phyloP scores from a whole-genome alignment of 2,113 vertebrate species.

The Emydocephalus ijimae region DNA sequence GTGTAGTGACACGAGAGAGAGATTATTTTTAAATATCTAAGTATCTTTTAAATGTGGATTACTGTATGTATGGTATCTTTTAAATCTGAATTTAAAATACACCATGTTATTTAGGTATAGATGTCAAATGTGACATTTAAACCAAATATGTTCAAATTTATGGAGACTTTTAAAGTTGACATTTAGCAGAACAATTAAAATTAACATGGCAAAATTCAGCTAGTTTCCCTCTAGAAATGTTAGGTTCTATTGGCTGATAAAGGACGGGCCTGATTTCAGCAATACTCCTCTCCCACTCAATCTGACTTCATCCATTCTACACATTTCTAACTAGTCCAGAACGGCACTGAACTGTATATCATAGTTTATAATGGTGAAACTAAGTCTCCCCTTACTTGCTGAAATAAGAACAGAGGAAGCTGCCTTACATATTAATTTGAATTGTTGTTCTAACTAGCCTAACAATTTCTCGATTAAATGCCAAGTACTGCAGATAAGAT shows the following conservation, averaged over 20 bases:
- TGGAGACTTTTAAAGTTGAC: background rate
- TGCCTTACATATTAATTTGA: background rate
- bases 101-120: background rate
- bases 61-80: background rate
- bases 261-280: background rate
- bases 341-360: background rate
- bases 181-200: background rate
- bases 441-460: background rate
- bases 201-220: background rate
- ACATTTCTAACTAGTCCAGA: background rate
- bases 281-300: background rate
- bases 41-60: background rate
- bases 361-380: background rate
- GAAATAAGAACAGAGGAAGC: background rate
- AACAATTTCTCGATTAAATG: background rate
- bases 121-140: background rate
- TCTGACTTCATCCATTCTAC: background rate
- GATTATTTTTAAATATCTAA: background rate
- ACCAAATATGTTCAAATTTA: background rate
- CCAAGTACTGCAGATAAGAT: background rate
- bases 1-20: no score
- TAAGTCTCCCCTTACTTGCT: background rate
- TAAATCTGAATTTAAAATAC: background rate
- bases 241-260: background rate
- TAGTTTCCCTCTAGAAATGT: background rate